Conservation (phyloP, 2,113 vertebrate species). For the Neomonachus schauinslandi region DNA sequence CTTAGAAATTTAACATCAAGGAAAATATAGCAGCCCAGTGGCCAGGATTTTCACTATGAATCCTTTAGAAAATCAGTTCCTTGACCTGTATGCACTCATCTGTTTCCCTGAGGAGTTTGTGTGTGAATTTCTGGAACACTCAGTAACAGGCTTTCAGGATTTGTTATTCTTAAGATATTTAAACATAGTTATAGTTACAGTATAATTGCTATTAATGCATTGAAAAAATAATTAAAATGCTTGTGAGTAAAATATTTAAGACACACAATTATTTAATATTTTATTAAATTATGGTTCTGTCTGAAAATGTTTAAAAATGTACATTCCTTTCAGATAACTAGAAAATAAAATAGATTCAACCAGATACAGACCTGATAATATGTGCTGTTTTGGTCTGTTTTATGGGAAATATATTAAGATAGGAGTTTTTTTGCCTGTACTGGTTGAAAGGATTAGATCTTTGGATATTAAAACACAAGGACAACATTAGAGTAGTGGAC, state of each 20-base stretch:
- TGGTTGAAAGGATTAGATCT: neutral
- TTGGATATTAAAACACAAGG: neutral
- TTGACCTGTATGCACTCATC: neutral
- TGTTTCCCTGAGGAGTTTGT: neutral
- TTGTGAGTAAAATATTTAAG: neutral
- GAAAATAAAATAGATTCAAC: neutral
- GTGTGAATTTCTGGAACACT: neutral
- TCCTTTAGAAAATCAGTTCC: neutral
- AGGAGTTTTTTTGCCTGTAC: neutral
- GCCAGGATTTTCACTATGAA: neutral
- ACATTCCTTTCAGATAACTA: neutral
- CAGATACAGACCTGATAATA: neutral
- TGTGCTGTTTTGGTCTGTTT: neutral
- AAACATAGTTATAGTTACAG: neutral
- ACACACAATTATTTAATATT: neutral
- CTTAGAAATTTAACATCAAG: neutral
- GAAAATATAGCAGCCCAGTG: neutral
- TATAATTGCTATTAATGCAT: neutral
- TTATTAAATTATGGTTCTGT: neutral
- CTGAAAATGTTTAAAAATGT: neutral
- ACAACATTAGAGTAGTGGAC: fast-evolving
- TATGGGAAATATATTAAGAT: neutral
- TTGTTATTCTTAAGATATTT: neutral
- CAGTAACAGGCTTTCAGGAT: neutral
- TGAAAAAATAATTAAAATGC: neutral